phyloP scores from a whole-genome alignment of 2,888 invertebrate species.

The Rotaria socialis region DNA sequence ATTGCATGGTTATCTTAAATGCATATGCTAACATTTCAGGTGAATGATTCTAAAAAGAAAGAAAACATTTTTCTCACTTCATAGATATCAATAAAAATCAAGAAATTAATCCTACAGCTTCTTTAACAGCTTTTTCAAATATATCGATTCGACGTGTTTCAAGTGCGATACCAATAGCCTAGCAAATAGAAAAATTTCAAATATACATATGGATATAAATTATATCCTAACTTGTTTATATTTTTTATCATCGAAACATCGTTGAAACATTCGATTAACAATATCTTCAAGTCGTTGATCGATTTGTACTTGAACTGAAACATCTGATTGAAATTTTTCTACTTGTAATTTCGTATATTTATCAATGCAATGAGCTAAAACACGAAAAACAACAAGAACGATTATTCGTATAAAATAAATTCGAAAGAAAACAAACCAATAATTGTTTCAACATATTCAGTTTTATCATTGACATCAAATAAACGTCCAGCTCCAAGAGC shows the following conservation, averaged over 20 bases:
- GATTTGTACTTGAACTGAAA: slow-evolving; percentile 30
- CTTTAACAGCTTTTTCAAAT: slow-evolving; percentile 82
- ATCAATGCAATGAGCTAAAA: slow-evolving; percentile 85
- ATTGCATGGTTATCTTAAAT: slow-evolving; percentile 89
- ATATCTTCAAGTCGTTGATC: slow-evolving; percentile 72
- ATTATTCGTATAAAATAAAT: slow-evolving; percentile 57
- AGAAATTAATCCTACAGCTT: slow-evolving; percentile 64
- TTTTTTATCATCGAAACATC: slow-evolving; percentile 88
- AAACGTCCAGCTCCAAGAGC: slow-evolving; percentile 89
- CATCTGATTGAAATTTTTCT: slow-evolving; percentile 40
- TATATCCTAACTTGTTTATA: slow-evolving; percentile 69
- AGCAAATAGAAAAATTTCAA: neutral
- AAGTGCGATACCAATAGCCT: slow-evolving; percentile 84
- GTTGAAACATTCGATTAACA: slow-evolving; percentile 92
- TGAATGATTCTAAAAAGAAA: slow-evolving; percentile 67
- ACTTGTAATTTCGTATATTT: slow-evolving; percentile 69
- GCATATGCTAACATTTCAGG: slow-evolving; percentile 85
- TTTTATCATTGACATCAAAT: slow-evolving; percentile 86
- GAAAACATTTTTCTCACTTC: neutral
- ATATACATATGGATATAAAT: neutral
- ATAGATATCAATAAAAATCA: too few species aligned
- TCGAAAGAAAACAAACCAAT: slow-evolving; percentile 62
- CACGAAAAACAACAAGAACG: slow-evolving; percentile 53
- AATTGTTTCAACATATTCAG: slow-evolving; percentile 92
- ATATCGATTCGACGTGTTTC: slow-evolving; percentile 96